Conservation (phyloP, 2,888 invertebrate genomes). For the Polydrusus tereticollis region DNA sequence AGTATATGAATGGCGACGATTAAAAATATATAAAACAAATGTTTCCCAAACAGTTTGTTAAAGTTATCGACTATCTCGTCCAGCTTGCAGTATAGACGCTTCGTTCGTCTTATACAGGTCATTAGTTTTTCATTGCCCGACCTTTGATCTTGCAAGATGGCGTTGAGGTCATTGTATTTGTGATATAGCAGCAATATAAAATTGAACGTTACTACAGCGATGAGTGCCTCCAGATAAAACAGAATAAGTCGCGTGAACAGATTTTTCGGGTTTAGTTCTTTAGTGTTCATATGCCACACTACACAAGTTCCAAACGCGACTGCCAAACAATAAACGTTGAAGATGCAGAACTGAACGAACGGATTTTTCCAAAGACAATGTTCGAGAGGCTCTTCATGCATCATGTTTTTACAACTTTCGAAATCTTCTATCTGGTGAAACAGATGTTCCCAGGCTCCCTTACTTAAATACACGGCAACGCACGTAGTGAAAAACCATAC, state of each 20-base stretch:
- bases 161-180: slow-evolving; percentile 1
- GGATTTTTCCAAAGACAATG: not conserved
- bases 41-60: not conserved
- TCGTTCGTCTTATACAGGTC: not conserved
- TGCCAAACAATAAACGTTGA: not conserved
- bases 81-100: not conserved
- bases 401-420: not conserved
- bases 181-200: not conserved
- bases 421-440: not conserved
- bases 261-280: not conserved
- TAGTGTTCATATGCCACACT: not conserved
- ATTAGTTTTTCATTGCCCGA: not conserved
- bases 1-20: not conserved
- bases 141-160: not conserved
- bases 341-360: not conserved
- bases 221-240: not conserved
- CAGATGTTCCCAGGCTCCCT: not conserved
- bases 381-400: not conserved
- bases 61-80: not conserved
- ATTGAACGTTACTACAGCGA: not conserved
- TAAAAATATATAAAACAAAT: not conserved
- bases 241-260: not conserved
- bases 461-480: not conserved
- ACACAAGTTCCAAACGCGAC: not conserved
- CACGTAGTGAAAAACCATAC: not conserved